Conservation (phyloP, 2,113 vertebrate genomes). For the Pteropus alecto region DNA sequence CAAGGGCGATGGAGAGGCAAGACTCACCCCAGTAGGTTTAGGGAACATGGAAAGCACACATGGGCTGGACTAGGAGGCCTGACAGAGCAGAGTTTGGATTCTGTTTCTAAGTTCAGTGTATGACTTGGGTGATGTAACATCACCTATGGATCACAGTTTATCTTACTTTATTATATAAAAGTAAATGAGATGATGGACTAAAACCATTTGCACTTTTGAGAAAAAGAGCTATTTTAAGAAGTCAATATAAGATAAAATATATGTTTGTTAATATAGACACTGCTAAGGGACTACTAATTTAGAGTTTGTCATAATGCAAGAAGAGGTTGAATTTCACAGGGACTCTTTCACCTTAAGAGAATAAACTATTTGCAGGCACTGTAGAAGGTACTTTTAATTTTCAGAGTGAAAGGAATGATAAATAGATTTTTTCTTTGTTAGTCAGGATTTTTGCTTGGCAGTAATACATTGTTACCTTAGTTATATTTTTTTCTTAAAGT, state of each 20-base stretch:
- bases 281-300: slow-evolving; percentile 6
- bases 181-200: neutral
- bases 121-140: neutral
- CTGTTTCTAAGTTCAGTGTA: neutral
- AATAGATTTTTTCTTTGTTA: slow-evolving; percentile 39
- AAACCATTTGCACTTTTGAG: neutral
- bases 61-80: neutral
- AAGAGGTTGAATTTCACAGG: slow-evolving; percentile 28
- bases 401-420: slow-evolving; percentile 19
- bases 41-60: neutral
- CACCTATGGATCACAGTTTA: neutral
- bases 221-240: slow-evolving; percentile 38
- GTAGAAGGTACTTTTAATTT: slow-evolving; percentile 31
- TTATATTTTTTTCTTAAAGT: slow-evolving; percentile 15
- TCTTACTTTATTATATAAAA: slow-evolving; percentile 13
- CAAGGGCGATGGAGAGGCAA: neutral
- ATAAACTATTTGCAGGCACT: neutral
- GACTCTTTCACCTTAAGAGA: slow-evolving; percentile 35
- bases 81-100: neutral
- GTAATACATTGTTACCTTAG: neutral
- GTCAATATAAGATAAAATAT: slow-evolving; percentile 34
- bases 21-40: neutral
- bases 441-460: slow-evolving; percentile 3
- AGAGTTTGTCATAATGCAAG: slow-evolving; percentile 34
- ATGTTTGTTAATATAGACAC: neutral